Conservation (phyloP, 2,113 vertebrate genomes). For the Corythoichthys intestinalis region DNA sequence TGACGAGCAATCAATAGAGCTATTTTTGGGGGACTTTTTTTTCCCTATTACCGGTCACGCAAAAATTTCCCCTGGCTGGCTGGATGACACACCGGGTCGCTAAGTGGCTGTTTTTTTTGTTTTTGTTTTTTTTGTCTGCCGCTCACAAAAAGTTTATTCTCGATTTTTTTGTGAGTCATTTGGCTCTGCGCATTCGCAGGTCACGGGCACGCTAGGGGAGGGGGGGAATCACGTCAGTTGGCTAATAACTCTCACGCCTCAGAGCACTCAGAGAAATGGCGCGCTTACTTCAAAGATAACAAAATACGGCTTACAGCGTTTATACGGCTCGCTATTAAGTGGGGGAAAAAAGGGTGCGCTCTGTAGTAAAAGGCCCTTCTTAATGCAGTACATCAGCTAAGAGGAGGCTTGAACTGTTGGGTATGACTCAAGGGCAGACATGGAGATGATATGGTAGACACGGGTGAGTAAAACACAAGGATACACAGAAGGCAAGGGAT, state of each 20-base stretch:
- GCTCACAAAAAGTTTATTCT: neutral
- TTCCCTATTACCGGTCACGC: constrained; percentile 1
- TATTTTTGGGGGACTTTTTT: constrained; percentile 17
- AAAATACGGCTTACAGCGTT: neutral
- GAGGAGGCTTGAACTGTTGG: neutral
- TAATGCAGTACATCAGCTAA: neutral
- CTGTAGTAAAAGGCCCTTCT: neutral
- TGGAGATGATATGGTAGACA: neutral
- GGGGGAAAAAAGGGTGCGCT: neutral
- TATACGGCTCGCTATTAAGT: neutral
- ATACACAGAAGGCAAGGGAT: neutral
- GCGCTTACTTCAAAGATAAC: constrained; percentile 1
- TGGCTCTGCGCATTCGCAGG: neutral
- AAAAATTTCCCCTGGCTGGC: neutral
- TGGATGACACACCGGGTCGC: neutral
- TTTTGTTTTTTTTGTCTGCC: neutral
- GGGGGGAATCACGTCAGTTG: neutral
- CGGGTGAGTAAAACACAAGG: neutral
- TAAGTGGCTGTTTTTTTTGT: neutral
- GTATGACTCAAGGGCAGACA: neutral
- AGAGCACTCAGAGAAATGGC: neutral
- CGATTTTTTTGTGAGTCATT: neutral
- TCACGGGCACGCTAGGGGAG: neutral
- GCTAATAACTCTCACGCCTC: neutral
- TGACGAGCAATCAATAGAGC: constrained; percentile 34